These are phyloP conservation scores for Conchocele bisecta DNA, from an alignment of 2,888 invertebrate species.

Conservation along the genomic window DNA sequence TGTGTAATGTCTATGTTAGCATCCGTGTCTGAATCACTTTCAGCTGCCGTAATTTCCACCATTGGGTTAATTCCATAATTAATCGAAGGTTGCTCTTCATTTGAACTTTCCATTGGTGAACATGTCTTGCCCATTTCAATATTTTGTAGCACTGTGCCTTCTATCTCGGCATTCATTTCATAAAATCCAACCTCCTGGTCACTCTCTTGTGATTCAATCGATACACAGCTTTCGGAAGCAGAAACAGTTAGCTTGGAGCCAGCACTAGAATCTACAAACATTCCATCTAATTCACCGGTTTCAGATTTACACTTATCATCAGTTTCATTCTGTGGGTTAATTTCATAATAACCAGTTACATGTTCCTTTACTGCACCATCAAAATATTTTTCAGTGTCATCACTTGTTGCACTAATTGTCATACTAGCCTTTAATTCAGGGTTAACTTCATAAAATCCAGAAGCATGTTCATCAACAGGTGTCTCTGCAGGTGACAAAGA, in stretches of 20 bases:
- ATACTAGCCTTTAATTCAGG: slow-evolving; percentile 37
- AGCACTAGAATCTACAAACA: too few relatives aligned
- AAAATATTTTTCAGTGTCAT: slow-evolving; percentile 36
- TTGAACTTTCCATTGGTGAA: slow-evolving; percentile 55
- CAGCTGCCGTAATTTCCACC: slow-evolving; percentile 31
- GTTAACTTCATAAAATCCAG: slow-evolving; percentile 50
- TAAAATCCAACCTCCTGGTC: slow-evolving; percentile 53
- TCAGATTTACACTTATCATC: background rate
- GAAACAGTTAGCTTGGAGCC: too few relatives aligned
- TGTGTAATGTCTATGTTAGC: too few relatives aligned
- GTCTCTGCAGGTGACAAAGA: slow-evolving; percentile 47
- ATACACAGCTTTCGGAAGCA: too few relatives aligned
- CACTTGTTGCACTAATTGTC: slow-evolving; percentile 37
- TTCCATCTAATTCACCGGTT: too few relatives aligned
- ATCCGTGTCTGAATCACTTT: slow-evolving; percentile 10
- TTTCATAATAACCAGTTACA: slow-evolving; percentile 49
- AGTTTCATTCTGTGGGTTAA: slow-evolving; percentile 36
- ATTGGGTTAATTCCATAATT: slow-evolving; percentile 49
- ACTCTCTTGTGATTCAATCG: slow-evolving; percentile 35
- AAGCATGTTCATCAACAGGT: slow-evolving; percentile 40
- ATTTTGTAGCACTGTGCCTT: slow-evolving; percentile 52
- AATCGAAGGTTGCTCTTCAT: slow-evolving; percentile 36
- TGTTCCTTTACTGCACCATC: slow-evolving; percentile 50
- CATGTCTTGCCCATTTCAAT: slow-evolving; percentile 50
- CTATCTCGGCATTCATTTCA: slow-evolving; percentile 46